Evolutionary conservation across 2,113 vertebrate species (phyloP).

Genomic region (Bubalus kerabau): DNA sequence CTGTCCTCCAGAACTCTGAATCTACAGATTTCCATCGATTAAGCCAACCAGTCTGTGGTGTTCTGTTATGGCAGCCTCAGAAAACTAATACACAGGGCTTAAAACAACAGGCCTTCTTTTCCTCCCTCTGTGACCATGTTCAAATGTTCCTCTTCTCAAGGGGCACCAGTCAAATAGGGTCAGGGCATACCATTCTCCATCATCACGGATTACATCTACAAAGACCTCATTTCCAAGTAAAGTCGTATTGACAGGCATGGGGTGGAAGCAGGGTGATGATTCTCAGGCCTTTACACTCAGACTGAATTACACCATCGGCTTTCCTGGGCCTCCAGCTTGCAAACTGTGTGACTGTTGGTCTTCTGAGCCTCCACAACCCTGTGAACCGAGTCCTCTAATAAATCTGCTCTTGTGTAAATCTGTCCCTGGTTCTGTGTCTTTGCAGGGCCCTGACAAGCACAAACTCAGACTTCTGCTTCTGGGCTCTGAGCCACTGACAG

Average conservation of each 20-base stretch:
- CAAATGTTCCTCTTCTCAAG: not conserved
- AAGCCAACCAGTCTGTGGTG: not conserved
- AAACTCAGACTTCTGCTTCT: not conserved
- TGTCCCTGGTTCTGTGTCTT: not conserved
- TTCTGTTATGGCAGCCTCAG: not conserved
- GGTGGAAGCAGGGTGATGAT: not conserved
- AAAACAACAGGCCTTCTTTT: not conserved
- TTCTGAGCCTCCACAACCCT: not conserved
- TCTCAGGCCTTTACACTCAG: not conserved
- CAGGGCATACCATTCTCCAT: not conserved
- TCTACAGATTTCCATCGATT: not conserved
- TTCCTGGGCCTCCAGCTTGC: not conserved
- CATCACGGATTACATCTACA: not conserved
- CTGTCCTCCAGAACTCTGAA: not conserved
- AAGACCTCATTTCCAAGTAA: not conserved
- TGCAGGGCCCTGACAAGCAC: not conserved
- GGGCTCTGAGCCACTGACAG: not conserved
- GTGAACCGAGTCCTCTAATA: not conserved
- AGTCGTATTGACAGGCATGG: not conserved
- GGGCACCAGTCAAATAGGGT: not conserved
- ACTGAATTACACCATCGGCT: not conserved
- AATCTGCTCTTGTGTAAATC: not conserved
- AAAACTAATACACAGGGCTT: not conserved
- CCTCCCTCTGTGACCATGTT: not conserved
- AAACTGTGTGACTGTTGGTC: not conserved